Percentiles rank a stretch among this genome's conserved stretches.
Evolutionary conservation across 2,888 invertebrate species (phyloP).

Genomic region (Blera fallax): DNA sequence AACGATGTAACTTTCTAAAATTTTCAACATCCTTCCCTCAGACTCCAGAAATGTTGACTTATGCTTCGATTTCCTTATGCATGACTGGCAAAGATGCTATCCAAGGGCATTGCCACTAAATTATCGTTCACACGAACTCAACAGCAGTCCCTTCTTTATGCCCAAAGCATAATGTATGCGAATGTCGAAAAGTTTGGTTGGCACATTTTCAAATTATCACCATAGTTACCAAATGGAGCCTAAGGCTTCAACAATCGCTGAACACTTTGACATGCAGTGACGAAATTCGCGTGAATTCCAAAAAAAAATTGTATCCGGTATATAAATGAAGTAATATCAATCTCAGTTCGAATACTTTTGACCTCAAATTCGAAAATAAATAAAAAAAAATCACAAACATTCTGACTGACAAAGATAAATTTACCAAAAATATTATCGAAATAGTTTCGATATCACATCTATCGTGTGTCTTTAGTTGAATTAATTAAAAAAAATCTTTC

Average conservation of each 20-base stretch:
- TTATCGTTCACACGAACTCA: neutral
- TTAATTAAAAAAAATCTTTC: constrained; percentile 12
- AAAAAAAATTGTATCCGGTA: neutral
- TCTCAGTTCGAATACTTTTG: neutral
- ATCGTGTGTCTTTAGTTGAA: neutral
- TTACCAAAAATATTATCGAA: neutral
- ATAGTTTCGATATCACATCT: neutral
- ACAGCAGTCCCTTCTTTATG: neutral
- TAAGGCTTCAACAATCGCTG: neutral
- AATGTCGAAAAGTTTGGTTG: neutral
- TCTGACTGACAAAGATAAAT: neutral
- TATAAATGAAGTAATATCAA: neutral
- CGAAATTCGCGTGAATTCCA: neutral
- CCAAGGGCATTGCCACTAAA: neutral
- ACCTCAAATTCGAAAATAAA: neutral
- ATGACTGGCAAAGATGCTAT: neutral
- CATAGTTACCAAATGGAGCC: neutral
- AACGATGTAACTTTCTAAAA: too few relatives aligned
- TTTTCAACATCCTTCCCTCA: too few relatives aligned
- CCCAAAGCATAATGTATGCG: neutral
- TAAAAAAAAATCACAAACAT: neutral
- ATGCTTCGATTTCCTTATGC: too few relatives aligned
- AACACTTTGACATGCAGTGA: neutral
- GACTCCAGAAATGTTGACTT: too few relatives aligned
- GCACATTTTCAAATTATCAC: neutral